phyloP scores from a whole-genome alignment of 2,888 invertebrate genomes.

The Biston betularia region DNA sequence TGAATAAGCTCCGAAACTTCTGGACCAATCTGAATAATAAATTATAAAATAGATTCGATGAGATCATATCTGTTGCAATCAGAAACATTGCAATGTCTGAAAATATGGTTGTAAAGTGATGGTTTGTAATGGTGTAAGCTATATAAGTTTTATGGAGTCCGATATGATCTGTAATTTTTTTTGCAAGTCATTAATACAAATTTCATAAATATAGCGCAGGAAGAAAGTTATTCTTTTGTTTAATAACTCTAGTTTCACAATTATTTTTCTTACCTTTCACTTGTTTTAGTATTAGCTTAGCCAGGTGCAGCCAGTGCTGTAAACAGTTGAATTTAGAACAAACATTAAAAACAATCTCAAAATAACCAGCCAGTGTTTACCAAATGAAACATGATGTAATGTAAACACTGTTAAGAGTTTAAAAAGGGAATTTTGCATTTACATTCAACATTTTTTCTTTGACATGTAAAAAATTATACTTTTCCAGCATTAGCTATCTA shows the following conservation, averaged over 20 bases:
- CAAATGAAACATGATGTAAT: background rate
- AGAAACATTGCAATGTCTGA: too few species aligned
- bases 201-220: too few species aligned
- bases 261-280: conserved; percentile 90
- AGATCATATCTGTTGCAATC: too few species aligned
- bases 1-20: too few species aligned
- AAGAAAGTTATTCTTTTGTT: background rate
- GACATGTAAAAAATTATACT: too few species aligned
- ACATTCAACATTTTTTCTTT: background rate
- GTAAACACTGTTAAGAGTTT: conserved; percentile 6
- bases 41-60: too few species aligned
- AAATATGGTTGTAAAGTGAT: too few species aligned
- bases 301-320: conserved; percentile 97
- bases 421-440: conserved; percentile 10
- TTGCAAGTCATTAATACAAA: too few species aligned
- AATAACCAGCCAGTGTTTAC: conserved; percentile 18
- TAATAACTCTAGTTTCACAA: background rate
- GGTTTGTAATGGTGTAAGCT: too few species aligned
- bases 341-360: conserved; percentile 18
- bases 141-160: too few species aligned
- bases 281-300: conserved; percentile 96
- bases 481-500: background rate
- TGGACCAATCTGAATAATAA: too few species aligned
- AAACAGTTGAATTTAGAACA: conserved; percentile 61
- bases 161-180: too few species aligned